phyloP scores from a whole-genome alignment of 2,797 vertebrate genomes.

The Phataginus tetradactyla region DNA sequence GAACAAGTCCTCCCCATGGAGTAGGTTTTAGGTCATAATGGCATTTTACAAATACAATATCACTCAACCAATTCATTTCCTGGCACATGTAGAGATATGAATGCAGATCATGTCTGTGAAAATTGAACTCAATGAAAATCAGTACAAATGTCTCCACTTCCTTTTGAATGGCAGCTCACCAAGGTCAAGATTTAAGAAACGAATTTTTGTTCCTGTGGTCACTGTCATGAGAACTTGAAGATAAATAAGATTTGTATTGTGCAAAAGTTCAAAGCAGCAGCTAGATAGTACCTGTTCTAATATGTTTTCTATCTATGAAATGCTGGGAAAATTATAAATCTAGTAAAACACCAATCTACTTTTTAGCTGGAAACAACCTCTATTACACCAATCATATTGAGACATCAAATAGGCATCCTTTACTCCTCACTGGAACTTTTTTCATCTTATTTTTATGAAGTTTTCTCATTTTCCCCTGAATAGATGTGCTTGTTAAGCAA shows the following conservation, averaged over 20 bases:
- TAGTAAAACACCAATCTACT: background rate
- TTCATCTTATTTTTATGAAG: background rate
- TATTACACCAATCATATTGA: background rate
- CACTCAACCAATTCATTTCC: background rate
- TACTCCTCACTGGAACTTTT: background rate
- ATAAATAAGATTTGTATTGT: background rate
- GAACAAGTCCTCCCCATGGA: background rate
- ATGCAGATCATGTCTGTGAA: background rate
- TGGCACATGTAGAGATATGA: background rate
- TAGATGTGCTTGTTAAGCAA: background rate
- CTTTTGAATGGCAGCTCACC: conserved; percentile 1
- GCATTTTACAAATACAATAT: background rate
- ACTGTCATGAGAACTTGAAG: background rate
- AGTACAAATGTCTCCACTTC: background rate
- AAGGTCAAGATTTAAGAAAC: conserved; percentile 4
- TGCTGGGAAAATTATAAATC: conserved; percentile 12
- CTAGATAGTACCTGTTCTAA: background rate
- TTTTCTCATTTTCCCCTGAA: background rate
- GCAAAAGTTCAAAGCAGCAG: background rate
- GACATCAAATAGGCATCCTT: background rate
- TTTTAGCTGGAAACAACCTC: background rate
- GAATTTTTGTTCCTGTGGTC: background rate
- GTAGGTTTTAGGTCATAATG: background rate
- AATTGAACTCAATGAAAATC: background rate
- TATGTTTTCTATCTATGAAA: background rate